Percentiles rank a stretch among this genome's conserved stretches.
These are phyloP conservation scores for Altica lythri DNA, from an alignment of 2,888 invertebrate genomes.

Conservation along the genomic window DNA sequence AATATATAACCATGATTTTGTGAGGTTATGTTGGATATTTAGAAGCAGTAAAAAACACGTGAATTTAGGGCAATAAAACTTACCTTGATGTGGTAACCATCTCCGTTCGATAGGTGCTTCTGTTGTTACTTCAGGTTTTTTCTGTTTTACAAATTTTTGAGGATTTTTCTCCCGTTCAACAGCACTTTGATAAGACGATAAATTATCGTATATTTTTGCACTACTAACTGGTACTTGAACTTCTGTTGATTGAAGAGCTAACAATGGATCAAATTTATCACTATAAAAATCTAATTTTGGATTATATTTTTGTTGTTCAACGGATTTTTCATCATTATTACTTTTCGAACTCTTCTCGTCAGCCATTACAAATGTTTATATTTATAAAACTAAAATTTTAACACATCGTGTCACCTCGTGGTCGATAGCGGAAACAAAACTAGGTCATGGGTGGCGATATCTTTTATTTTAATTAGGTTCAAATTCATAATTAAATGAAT, in stretches of 20 bases:
- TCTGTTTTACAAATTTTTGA: constrained; percentile 46
- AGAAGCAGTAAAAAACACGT: not conserved
- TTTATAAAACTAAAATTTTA: not conserved
- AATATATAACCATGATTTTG: constrained; percentile 13
- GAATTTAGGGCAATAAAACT: constrained; percentile 33
- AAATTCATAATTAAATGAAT: not conserved
- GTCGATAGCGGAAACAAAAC: not conserved
- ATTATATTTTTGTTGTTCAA: constrained; percentile 50
- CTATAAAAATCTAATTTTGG: constrained; percentile 62
- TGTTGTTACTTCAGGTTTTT: constrained; percentile 3
- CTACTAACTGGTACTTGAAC: constrained; percentile 61
- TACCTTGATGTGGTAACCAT: constrained; percentile 61
- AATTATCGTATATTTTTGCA: constrained; percentile 71
- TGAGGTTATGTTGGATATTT: constrained; percentile 24
- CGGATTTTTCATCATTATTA: constrained; percentile 25
- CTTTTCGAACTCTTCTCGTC: constrained; percentile 26
- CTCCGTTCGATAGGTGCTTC: constrained; percentile 42
- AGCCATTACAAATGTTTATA: constrained; percentile 31
- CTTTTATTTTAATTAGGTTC: not conserved
- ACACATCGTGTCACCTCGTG: not conserved
- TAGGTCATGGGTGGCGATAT: constrained; percentile 1
- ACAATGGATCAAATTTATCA: constrained; percentile 70
- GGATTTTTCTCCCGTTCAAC: constrained; percentile 21
- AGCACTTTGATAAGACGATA: constrained; percentile 65
- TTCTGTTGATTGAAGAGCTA: constrained; percentile 68